These are phyloP conservation scores for Corythornis cristatus DNA, from an alignment of 2,113 vertebrate genomes.

Conservation along the genomic window DNA sequence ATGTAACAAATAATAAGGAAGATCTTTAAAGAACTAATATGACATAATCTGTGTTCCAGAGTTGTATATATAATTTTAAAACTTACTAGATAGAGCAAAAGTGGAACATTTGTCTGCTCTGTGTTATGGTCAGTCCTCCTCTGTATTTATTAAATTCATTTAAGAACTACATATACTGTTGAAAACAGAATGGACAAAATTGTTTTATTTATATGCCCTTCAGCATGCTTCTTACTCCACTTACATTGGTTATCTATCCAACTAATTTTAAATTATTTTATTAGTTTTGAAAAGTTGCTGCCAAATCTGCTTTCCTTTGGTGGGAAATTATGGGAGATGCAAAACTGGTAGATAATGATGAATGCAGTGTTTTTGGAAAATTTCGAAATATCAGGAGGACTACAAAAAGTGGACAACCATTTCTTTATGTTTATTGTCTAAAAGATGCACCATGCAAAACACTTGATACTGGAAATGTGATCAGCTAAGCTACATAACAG, in stretches of 20 bases:
- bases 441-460: background rate
- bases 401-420: background rate
- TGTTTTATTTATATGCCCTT: background rate
- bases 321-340: background rate
- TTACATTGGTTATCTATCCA: background rate
- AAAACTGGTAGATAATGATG: background rate
- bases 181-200: background rate
- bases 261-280: background rate
- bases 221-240: background rate
- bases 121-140: background rate
- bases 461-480: background rate
- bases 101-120: background rate
- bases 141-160: background rate
- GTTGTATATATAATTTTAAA: background rate
- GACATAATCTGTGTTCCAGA: background rate
- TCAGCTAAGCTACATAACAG: background rate
- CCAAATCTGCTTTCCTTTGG: background rate
- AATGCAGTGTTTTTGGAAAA: rapidly evolving
- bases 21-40: background rate
- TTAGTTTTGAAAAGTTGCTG: background rate
- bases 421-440: background rate
- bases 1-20: background rate
- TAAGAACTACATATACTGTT: background rate
- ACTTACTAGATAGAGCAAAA: background rate
- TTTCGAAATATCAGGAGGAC: background rate